Evolutionary conservation across 2,888 invertebrate genomes (phyloP), one percentile per base, ranked within the genome.

Genomic region (Ypsolopha scabrella): DNA sequence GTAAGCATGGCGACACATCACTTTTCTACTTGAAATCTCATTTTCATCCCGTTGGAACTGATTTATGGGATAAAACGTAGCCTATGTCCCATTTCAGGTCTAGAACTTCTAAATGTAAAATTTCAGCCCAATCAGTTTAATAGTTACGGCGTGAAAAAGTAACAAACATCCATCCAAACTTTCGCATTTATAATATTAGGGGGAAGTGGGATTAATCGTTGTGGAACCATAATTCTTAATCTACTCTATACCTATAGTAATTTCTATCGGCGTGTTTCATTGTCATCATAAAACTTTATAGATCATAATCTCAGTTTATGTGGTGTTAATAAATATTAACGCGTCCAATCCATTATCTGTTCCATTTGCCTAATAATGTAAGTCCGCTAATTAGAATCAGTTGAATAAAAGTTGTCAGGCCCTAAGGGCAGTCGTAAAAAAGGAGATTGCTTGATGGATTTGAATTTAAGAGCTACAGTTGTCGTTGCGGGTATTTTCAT

Each of bases 231-330:
- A 10, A 41, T 41, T 41, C 1, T 34, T 6, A 35, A 34, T 6
- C 8, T 47, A 13, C 36, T 37, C 37, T 36, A 6, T 13, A 36
- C 9, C 8, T 47, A 47, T 47, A n/a, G 63, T 60, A n/a, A n/a
- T 61, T 60, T 57, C 55, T 56, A 61, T 63, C 59, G 52, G 58
- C 64, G 60, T 59, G 61, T 67, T 70, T 70, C 70, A 71, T 60
- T 59, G 61, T 59, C 50, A 55, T 59, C 67, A 66, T 71, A 70
- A 71, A 70, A 67, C 55, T 71, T 71, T 71, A 70, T 70, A 61
- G 67, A 58, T 61, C 55, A 64, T 62, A 66, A 60, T 59, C 57
- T 55, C 57, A 60, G 57, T 71, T 71, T 68, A 71, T 66, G 36
- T 36, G 51, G 39, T 51, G 51, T 51, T 46, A 51, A 46, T 39